Percentiles rank a stretch among this genome's conserved stretches.
These are phyloP conservation scores for Calameuta pallipes DNA, from an alignment of 2,888 invertebrate genomes.

Conservation along the genomic window DNA sequence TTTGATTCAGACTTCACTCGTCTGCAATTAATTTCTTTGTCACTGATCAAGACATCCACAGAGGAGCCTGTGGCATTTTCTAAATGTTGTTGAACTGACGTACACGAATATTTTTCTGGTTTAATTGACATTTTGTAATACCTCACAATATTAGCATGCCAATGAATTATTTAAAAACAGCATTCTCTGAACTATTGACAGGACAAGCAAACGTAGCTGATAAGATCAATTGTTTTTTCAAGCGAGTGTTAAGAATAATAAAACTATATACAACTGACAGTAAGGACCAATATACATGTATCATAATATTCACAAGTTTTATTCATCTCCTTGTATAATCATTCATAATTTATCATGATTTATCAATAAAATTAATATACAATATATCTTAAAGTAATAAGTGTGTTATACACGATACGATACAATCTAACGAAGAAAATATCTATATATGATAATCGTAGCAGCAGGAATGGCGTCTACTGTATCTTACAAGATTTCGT, in stretches of 20 bases:
- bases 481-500: constrained; percentile 62
- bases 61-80: background rate
- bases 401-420: constrained; percentile 60
- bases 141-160: background rate
- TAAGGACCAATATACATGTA: constrained; percentile 19
- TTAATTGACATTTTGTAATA: background rate
- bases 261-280: constrained; percentile 12
- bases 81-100: background rate
- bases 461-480: constrained; percentile 64
- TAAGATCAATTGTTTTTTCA: background rate
- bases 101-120: background rate
- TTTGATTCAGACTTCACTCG: constrained; percentile 34
- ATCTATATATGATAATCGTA: constrained; percentile 55
- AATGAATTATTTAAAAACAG: background rate
- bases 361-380: constrained; percentile 65
- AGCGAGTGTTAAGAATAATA: constrained; percentile 9
- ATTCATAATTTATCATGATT: constrained; percentile 62
- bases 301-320: constrained; percentile 28
- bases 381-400: constrained; percentile 61
- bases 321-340: constrained; percentile 51
- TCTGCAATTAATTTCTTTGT: background rate
- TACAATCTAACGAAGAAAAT: constrained; percentile 56
- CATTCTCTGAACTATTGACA: background rate
- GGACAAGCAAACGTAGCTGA: background rate
- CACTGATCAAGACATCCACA: background rate